Base-by-base conservation (phyloP, 2,888 invertebrate species). In the Agelastica alni region DNA sequence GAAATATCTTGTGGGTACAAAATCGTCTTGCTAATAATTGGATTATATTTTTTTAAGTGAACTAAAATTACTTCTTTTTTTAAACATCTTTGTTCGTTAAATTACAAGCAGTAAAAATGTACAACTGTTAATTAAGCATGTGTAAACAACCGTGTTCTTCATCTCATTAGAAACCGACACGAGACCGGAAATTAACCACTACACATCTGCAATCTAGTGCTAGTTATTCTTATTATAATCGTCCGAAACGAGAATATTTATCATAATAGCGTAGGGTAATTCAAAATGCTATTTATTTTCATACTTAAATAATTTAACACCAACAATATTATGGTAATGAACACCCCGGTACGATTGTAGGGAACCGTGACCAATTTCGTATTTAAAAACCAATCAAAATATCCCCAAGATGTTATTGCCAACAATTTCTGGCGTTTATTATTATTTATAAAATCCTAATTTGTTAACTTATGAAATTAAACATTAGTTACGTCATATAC, bases 161-260 rank as follows among this genome's bases (percentile, higher is more conserved):
- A 37, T 18, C 37, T 37, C 37, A 37, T 20, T 12, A 37, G 37
- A 37, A 37, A 37, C 37, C 10, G 37, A 20, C 37, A 37, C 20
- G 18, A 37, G 37, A 37, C 37, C 37, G 37, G 37, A 37, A 18
- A 37, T 37, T 37, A 37, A 18, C 18, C 37, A 10, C n/a, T 37
- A 20, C 12, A 17, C 37, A 37, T 37, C 37, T 37, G 37, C 20
- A 22, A 22, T 22, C 2, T 7, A 37, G 18, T 18, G 5, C 10
- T 17, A 18, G 20, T 20, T 37, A 12, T 37, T 34, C 34, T 34
- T 7, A n/a, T 34, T 34, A 34, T 34, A 16, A 34, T 13, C 6
- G 13, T 13, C 13, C 12, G 16, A 34, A 34, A 16, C n/a, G 14
- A 16, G n/a, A 34, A n/a, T 34, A 34, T 34, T 34, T 34, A 34